Conservation (phyloP, 2,113 vertebrate genomes). For the Jacana jacana region DNA sequence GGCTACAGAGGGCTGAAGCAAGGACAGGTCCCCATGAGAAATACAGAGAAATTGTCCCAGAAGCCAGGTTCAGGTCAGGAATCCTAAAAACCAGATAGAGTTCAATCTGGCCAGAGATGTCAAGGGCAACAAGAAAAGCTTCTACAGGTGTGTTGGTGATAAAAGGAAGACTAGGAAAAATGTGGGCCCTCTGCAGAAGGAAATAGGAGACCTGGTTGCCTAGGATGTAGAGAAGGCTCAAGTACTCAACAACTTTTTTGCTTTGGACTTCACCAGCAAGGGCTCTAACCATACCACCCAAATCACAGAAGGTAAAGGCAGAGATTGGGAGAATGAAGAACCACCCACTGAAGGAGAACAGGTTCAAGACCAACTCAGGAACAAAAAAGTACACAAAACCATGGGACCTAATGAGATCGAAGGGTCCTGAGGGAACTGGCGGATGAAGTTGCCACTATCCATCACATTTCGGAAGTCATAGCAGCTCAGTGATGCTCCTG, state of each 20-base stretch:
- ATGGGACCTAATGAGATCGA: background rate
- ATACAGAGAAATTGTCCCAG: background rate
- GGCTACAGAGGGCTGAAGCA: background rate
- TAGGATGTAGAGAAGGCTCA: too few species aligned
- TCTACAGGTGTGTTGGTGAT: too few species aligned
- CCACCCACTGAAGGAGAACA: background rate
- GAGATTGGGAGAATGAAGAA: background rate
- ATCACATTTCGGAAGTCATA: background rate
- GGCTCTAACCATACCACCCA: background rate
- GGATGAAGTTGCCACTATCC: background rate
- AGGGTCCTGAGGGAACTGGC: background rate
- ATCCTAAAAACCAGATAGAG: background rate
- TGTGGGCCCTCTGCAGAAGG: too few species aligned
- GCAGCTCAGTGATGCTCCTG: background rate
- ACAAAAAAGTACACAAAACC: background rate
- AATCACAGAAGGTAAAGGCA: background rate
- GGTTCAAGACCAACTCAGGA: background rate
- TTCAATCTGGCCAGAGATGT: background rate
- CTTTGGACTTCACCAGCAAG: background rate
- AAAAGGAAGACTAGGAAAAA: too few species aligned
- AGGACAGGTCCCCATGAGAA: background rate
- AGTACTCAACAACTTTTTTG: background rate
- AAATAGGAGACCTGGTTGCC: too few species aligned
- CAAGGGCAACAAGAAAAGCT: background rate
- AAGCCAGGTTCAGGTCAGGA: background rate